phyloP scores from a whole-genome alignment of 2,888 invertebrate species.

The Malacosoma neustria region DNA sequence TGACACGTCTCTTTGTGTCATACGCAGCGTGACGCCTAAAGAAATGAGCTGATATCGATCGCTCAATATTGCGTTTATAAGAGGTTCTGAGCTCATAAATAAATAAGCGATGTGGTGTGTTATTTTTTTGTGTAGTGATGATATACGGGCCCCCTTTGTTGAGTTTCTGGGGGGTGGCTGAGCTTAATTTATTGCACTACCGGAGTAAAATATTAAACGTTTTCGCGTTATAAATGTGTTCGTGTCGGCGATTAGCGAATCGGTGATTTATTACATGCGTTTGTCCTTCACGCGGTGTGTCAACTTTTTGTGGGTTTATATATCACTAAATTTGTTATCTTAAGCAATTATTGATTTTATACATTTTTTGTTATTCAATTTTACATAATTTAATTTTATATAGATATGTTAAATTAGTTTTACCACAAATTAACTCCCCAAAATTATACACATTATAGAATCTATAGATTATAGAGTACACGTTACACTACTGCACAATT shows the following conservation, averaged over 20 bases:
- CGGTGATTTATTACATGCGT: not conserved
- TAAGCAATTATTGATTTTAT: not conserved
- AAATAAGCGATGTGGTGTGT: constrained; percentile 66
- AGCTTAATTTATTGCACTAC: constrained; percentile 31
- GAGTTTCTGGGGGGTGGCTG: constrained; percentile 45
- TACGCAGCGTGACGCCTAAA: constrained; percentile 44
- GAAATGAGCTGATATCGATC: constrained; percentile 70
- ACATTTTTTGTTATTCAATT: too few relatives aligned
- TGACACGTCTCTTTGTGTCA: constrained; percentile 54
- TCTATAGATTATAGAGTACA: too few relatives aligned
- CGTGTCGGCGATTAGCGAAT: not conserved
- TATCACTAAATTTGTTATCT: not conserved
- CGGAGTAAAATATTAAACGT: not conserved
- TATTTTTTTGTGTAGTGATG: constrained; percentile 48
- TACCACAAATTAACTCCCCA: too few relatives aligned
- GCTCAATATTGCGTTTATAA: constrained; percentile 59
- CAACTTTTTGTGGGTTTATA: not conserved
- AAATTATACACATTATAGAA: too few relatives aligned
- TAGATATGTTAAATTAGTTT: too few relatives aligned
- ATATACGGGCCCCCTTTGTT: constrained; percentile 57
- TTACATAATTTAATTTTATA: too few relatives aligned
- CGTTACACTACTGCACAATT: too few relatives aligned
- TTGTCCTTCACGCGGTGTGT: not conserved
- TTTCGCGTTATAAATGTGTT: not conserved
- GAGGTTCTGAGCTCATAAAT: constrained; percentile 68